phyloP scores from a whole-genome alignment of 2,113 vertebrate species.

The Corythornis cristatus region DNA sequence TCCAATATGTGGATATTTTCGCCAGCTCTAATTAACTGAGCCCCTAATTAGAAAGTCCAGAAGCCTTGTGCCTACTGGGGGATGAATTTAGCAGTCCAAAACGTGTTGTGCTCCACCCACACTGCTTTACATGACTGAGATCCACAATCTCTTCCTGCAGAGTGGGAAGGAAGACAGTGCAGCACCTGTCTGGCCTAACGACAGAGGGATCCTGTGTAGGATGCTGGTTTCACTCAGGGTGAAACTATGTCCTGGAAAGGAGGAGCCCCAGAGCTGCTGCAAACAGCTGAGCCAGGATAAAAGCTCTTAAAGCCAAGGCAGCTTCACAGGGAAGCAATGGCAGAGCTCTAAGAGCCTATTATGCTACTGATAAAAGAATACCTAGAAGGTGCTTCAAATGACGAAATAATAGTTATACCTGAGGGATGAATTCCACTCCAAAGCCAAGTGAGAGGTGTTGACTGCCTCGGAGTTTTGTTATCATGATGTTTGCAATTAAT shows the following conservation, averaged over 20 bases:
- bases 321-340: not conserved
- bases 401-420: slow-evolving; percentile 13
- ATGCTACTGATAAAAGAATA: not conserved
- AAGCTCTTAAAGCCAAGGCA: not conserved
- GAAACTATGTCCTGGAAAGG: slow-evolving; percentile 25
- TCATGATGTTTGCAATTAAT: not conserved
- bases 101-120: not conserved
- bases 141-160: not conserved
- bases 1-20: not conserved
- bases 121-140: not conserved
- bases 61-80: not conserved
- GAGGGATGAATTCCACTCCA: slow-evolving; percentile 50
- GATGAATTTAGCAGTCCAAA: not conserved
- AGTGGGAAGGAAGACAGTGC: not conserved
- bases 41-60: not conserved
- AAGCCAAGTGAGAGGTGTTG: slow-evolving; percentile 17
- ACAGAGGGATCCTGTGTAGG: not conserved
- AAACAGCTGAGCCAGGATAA: slow-evolving; percentile 37
- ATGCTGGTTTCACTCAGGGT: slow-evolving; percentile 22
- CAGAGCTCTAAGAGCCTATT: not conserved
- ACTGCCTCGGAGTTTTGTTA: not conserved
- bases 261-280: not conserved
- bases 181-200: not conserved
- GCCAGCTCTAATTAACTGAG: not conserved
- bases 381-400: slow-evolving; percentile 46